phyloP scores from a whole-genome alignment of 2,113 vertebrate genomes.

The Myotis brandtii region DNA sequence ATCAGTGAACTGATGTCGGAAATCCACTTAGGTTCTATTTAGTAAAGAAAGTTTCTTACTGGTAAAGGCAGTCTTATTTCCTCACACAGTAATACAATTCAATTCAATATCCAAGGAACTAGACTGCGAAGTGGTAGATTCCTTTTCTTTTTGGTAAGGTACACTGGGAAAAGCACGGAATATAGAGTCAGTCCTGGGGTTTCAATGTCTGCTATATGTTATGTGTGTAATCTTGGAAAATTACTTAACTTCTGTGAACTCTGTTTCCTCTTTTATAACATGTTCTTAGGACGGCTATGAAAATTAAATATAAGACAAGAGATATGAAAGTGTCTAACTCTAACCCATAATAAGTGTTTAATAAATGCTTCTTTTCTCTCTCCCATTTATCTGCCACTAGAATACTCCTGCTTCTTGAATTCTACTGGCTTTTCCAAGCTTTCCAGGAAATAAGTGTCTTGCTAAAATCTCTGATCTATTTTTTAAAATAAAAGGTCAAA shows the following conservation, averaged over 20 bases:
- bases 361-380: neutral
- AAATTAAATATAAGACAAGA: neutral
- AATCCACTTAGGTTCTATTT: neutral
- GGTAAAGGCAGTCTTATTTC: too few species aligned
- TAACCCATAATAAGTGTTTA: neutral
- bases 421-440: neutral
- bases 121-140: neutral
- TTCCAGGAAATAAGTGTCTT: neutral
- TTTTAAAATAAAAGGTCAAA: constrained; percentile 37
- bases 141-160: neutral
- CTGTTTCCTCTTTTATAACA: neutral
- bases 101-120: neutral
- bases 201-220: neutral
- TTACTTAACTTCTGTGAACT: neutral
- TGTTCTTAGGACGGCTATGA: neutral
- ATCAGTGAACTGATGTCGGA: neutral
- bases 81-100: neutral
- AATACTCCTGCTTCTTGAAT: neutral
- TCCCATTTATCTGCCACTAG: neutral
- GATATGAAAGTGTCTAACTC: neutral
- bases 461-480: constrained; percentile 13
- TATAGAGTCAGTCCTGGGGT: neutral
- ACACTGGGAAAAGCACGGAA: neutral
- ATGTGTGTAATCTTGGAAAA: neutral
- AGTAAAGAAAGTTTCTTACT: neutral